These are phyloP conservation scores for Ciconia nigra DNA, from an alignment of 2,797 vertebrate species.

Conservation along the genomic window DNA sequence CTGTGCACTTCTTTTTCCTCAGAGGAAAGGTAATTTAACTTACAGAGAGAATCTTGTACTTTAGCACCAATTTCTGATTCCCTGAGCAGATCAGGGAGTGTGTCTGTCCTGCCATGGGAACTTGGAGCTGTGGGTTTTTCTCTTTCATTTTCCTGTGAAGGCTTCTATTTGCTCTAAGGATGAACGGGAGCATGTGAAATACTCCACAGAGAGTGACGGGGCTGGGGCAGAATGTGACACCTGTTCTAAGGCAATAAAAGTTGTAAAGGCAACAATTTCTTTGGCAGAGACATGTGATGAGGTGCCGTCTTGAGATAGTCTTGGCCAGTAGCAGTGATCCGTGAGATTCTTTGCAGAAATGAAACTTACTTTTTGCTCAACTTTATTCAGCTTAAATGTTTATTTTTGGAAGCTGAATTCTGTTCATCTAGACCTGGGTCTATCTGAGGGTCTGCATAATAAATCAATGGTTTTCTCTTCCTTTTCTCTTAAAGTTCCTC, in stretches of 20 bases:
- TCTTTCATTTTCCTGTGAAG: neutral
- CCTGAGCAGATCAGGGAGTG: neutral
- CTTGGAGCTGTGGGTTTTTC: neutral
- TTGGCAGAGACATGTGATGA: neutral
- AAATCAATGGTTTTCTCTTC: neutral
- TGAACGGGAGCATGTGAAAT: neutral
- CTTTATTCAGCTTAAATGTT: neutral
- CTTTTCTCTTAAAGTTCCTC: neutral
- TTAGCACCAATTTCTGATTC: neutral
- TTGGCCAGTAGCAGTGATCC: neutral
- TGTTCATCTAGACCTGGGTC: neutral
- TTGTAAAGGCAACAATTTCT: neutral
- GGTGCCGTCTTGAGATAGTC: neutral
- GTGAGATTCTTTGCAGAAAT: neutral
- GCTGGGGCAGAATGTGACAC: neutral
- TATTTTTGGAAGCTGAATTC: neutral
- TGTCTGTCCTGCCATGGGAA: neutral
- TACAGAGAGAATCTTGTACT: neutral
- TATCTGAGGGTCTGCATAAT: neutral
- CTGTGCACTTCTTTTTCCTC: neutral
- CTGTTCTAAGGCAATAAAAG: neutral
- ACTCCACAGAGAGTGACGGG: neutral
- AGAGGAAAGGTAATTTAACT: neutral
- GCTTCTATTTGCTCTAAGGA: neutral
- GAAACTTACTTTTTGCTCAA: neutral